Conservation (phyloP, 2,888 invertebrate genomes). For the Gnatocerus cornutus region DNA sequence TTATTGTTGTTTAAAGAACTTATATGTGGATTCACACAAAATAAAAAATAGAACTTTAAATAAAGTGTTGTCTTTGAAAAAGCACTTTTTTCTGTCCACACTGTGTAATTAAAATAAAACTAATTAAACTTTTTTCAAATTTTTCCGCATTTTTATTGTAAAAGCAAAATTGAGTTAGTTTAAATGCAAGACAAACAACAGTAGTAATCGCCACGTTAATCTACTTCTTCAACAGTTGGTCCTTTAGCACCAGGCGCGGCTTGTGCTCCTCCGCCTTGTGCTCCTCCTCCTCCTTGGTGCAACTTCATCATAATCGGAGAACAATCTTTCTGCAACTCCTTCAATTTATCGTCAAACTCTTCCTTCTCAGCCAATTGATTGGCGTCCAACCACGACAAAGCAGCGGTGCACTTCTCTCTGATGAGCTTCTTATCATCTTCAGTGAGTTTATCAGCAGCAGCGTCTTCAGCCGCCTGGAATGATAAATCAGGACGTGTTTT, state of each 20-base stretch:
- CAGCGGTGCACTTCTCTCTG: conserved; percentile 79
- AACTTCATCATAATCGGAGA: conserved; percentile 88
- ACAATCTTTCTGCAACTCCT: conserved; percentile 83
- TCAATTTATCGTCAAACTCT: conserved; percentile 85
- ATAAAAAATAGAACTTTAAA: too few species aligned
- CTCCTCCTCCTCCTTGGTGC: conserved; percentile 76
- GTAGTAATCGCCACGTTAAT: conserved; percentile 69
- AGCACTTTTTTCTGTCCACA: too few species aligned
- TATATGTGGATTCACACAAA: too few species aligned
- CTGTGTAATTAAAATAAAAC: too few species aligned
- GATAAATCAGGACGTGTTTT: neutral
- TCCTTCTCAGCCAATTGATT: conserved; percentile 81
- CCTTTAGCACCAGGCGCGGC: conserved; percentile 67
- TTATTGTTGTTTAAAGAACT: too few species aligned
- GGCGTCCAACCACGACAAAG: conserved; percentile 86
- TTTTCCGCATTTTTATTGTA: neutral
- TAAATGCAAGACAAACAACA: neutral
- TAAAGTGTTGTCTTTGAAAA: too few species aligned
- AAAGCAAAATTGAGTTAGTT: neutral
- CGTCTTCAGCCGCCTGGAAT: conserved; percentile 78
- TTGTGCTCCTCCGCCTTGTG: conserved; percentile 69
- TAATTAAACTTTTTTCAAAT: too few species aligned
- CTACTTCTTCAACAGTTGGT: conserved; percentile 81
- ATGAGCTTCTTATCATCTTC: conserved; percentile 82
- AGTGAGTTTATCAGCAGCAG: conserved; percentile 78